Base-by-base conservation (phyloP, 2,797 vertebrate genomes). In the Squalus acanthias region DNA sequence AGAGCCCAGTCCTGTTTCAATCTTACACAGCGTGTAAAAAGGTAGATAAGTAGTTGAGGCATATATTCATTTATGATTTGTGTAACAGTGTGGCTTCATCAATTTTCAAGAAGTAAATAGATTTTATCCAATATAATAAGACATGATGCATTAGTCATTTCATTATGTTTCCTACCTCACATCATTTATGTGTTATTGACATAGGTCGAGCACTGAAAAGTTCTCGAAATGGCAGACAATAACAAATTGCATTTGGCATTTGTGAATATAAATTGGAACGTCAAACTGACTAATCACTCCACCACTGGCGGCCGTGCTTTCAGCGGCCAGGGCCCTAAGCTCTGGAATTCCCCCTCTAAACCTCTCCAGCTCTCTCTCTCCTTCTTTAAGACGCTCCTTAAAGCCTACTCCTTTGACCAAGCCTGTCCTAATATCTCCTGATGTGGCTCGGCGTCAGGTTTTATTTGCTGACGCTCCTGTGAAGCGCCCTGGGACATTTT, bases 101-200 rank as follows among this genome's bases (percentile, higher is more conserved):
- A 69, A 69, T 46, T 93, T 93, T 67, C 63, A 67, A 22, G n/a
- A 65, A 93, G 91, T 3, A 93, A 93, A 93, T 93, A 93, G 91
- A 93, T 69, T 67, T 67, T 46, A 67, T 60, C 46, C 63, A 24
- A 46, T 67, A 24, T 39, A 67, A 93, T 69, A 69, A 93, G 60
- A 15, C 91, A 67, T 67, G 63, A 39, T 46, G 39, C 22, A 93
- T 24, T 20, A 46, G 91, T 12, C 63, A 69, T 39, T 69, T 93
- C n/a, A 67, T 65, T 92, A 65, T 67, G 33, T 67, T 67, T 39
- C 63, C 91, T 93, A 22, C 17, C 8, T 93, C 7, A 93, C 5
- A 22, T 67, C 20, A 67, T 67, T 93, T 17, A n/a, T 39, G 57
- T 65, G 6, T 93, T 65, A 65, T 46, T 69, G 91, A 46, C 33